Conservation (phyloP, 2,888 invertebrate genomes). For the Drosophila leonis region DNA sequence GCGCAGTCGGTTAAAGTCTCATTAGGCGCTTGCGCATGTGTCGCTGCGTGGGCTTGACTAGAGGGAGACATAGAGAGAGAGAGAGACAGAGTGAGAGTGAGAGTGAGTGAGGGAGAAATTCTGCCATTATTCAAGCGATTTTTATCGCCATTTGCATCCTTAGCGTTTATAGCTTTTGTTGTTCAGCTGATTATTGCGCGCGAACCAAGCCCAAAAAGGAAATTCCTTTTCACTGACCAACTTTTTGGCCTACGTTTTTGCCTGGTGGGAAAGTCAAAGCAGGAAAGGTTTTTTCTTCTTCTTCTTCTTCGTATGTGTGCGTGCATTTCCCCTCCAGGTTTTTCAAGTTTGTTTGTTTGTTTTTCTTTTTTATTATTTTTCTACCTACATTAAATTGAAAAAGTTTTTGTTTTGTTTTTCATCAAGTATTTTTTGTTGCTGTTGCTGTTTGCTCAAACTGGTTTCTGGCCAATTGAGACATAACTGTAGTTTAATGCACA, state of each 20-base stretch:
- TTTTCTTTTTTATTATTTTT: constrained; percentile 17
- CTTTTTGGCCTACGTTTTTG: constrained; percentile 42
- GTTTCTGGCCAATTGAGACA: constrained; percentile 73
- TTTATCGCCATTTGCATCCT: constrained; percentile 66
- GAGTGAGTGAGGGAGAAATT: constrained; percentile 18
- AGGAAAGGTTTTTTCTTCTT: constrained; percentile 74
- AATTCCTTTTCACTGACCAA: constrained; percentile 73
- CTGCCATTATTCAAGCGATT: constrained; percentile 40
- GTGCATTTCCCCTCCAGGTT: constrained; percentile 26
- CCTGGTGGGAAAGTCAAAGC: constrained; percentile 55
- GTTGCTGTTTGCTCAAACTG: constrained; percentile 44
- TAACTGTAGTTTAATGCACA: constrained; percentile 68
- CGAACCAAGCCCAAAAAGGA: constrained; percentile 49
- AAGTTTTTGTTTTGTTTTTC: constrained; percentile 24
- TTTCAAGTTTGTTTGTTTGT: constrained; percentile 39
- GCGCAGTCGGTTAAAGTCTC: constrained; percentile 65
- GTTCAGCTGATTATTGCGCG: constrained; percentile 17
- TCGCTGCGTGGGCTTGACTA: constrained; percentile 39
- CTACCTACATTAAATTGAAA: constrained; percentile 50
- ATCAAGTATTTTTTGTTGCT: constrained; percentile 49
- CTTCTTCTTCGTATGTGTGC: not conserved
- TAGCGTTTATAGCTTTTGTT: constrained; percentile 11
- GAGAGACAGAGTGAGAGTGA: not conserved
- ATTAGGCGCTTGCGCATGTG: constrained; percentile 57
- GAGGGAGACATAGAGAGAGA: not conserved